These are phyloP conservation scores for Teleogryllus occipitalis DNA, from an alignment of 1,140 invertebrate genomes.

Conservation along the genomic window DNA sequence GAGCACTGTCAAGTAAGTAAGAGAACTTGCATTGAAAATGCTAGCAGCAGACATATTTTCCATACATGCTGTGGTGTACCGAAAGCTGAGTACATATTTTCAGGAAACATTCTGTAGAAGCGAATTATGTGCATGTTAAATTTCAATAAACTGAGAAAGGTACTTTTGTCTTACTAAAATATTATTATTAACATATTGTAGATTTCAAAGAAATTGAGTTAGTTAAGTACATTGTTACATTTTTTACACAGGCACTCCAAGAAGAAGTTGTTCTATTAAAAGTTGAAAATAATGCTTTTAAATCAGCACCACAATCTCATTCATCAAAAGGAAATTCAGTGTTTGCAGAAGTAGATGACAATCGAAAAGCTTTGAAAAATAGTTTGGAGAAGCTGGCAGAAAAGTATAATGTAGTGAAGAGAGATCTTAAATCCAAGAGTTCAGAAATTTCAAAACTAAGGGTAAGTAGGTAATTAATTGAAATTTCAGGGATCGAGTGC, in stretches of 20 bases:
- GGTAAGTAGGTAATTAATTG: conserved; percentile 10
- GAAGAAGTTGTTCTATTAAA: conserved; percentile 19
- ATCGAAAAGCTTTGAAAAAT: conserved; percentile 18
- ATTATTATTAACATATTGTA: no score
- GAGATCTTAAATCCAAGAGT: conserved; percentile 17
- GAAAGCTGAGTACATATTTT: no score
- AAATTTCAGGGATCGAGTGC: no score
- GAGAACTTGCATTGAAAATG: no score
- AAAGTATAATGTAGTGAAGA: conserved; percentile 23
- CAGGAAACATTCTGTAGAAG: no score
- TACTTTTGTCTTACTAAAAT: no score
- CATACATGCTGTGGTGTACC: no score
- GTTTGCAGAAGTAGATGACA: conserved; percentile 24
- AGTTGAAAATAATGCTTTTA: conserved; percentile 18
- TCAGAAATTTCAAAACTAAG: conserved; percentile 19
- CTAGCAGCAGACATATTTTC: no score
- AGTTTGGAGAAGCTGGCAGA: conserved; percentile 16
- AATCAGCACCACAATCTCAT: conserved; percentile 9
- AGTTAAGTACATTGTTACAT: not conserved
- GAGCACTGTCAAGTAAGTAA: no score
- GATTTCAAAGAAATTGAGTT: no score
- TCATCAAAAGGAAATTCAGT: conserved; percentile 23
- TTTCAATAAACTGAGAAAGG: no score
- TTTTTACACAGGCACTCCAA: conserved; percentile 18
- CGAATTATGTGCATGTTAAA: no score